Conservation (phyloP, 2,113 vertebrate species). For the Clarias macrocephalus region DNA sequence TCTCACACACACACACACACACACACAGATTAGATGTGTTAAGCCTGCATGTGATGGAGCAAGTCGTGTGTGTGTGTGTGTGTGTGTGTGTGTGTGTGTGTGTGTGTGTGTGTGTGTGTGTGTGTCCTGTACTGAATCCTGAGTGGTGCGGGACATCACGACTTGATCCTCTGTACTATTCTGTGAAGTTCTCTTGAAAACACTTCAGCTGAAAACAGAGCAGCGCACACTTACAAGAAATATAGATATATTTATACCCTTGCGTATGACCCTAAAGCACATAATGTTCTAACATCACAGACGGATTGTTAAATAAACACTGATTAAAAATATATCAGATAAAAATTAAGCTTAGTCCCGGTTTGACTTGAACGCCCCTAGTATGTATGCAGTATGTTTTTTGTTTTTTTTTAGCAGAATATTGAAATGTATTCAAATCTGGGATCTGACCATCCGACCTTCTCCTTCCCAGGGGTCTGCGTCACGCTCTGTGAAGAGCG, state of each 20-base stretch:
- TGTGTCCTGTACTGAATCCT: slow-evolving; percentile 28
- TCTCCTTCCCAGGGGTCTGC: not conserved
- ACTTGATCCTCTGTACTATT: slow-evolving; percentile 49
- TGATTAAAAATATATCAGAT: no score
- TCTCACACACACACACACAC: slow-evolving; percentile 20
- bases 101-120: slow-evolving; percentile 5
- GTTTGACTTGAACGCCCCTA: no score
- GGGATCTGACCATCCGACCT: no score
- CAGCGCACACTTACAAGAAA: not conserved
- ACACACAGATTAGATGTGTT: not conserved
- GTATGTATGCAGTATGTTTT: no score
- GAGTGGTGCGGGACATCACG: slow-evolving; percentile 56
- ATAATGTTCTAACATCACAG: not conserved
- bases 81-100: not conserved
- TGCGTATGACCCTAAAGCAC: not conserved
- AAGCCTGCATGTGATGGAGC: slow-evolving; percentile 11
- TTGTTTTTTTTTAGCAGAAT: no score
- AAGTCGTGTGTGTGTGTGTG: slow-evolving; percentile 14
- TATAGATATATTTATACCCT: not conserved
- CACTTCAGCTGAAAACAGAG: slow-evolving; percentile 26
- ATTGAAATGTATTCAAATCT: no score
- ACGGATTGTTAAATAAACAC: no score
- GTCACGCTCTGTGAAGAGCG: not conserved
- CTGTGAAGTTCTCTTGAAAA: slow-evolving; percentile 31
- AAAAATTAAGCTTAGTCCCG: no score